Evolutionary conservation across 2,888 invertebrate genomes (phyloP).

Genomic region (Theristus sp.): DNA sequence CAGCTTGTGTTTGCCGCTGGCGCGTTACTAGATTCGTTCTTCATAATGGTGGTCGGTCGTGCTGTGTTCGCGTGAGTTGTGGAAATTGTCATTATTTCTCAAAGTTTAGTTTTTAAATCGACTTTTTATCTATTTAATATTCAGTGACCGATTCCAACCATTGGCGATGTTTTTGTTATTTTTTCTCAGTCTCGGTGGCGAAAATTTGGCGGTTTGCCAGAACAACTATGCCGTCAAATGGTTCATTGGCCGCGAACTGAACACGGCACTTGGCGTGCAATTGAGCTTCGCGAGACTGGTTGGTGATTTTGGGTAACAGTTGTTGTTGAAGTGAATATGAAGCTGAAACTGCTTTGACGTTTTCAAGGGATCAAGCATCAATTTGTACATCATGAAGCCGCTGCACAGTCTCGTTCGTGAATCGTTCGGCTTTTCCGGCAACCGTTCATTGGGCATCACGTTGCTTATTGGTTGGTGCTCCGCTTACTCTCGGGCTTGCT

Average conservation of each 20-base stretch:
- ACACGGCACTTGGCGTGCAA: slow-evolving; percentile 92
- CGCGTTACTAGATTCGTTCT: slow-evolving; percentile 54
- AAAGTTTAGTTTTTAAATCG: neutral
- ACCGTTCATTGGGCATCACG: slow-evolving; percentile 55
- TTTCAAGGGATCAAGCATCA: slow-evolving; percentile 63
- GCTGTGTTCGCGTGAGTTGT: slow-evolving; percentile 66
- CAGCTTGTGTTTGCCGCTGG: slow-evolving; percentile 62
- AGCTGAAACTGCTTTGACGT: slow-evolving; percentile 2
- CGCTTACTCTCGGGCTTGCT: too few relatives aligned
- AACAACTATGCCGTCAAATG: slow-evolving; percentile 91
- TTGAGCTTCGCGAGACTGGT: slow-evolving; percentile 72
- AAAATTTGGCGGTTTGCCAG: slow-evolving; percentile 84
- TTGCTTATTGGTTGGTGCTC: slow-evolving; percentile 46
- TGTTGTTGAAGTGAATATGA: slow-evolving; percentile 1
- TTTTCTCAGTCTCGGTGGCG: slow-evolving; percentile 55
- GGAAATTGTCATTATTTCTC: neutral
- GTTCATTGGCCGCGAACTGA: slow-evolving; percentile 90
- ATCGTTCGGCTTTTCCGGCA: slow-evolving; percentile 42
- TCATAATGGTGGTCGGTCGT: slow-evolving; percentile 74
- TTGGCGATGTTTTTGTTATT: too few relatives aligned
- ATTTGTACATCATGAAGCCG: slow-evolving; percentile 70
- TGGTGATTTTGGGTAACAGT: slow-evolving; percentile 11
- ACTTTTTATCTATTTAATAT: too few relatives aligned
- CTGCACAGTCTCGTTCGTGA: slow-evolving; percentile 56
- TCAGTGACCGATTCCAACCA: too few relatives aligned